phyloP scores from a whole-genome alignment of 1,140 invertebrate genomes.

The Cotesia glomerata region DNA sequence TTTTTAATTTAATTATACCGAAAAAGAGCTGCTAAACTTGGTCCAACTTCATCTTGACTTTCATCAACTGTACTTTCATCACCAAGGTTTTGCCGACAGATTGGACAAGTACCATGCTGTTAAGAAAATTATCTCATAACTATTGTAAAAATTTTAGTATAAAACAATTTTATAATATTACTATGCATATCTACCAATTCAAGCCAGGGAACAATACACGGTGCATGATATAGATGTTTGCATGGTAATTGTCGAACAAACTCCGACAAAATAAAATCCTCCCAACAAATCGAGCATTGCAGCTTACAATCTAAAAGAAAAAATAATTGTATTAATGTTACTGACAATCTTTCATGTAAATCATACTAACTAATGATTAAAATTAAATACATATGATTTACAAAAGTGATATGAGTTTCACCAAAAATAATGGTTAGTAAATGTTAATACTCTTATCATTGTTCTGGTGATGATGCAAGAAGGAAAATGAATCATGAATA shows the following conservation, averaged over 20 bases:
- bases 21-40: slow-evolving; percentile 62
- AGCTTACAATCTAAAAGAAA: slow-evolving; percentile 71
- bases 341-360: background rate
- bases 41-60: slow-evolving; percentile 57
- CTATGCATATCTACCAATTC: slow-evolving; percentile 72
- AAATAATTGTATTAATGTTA: background rate
- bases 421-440: too few relatives aligned
- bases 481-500: too few relatives aligned
- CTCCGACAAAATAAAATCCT: slow-evolving; percentile 85
- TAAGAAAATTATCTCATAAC: slow-evolving; percentile 42
- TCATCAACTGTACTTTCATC: slow-evolving; percentile 62
- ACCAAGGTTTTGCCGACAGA: slow-evolving; percentile 83
- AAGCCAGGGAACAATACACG: slow-evolving; percentile 94
- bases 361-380: too few relatives aligned
- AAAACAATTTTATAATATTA: slow-evolving; percentile 6
- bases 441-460: too few relatives aligned
- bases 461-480: too few relatives aligned
- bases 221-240: slow-evolving; percentile 89
- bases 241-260: slow-evolving; percentile 87
- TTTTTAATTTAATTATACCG: slow-evolving; percentile 47
- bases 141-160: slow-evolving; percentile 15
- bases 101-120: slow-evolving; percentile 92
- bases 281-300: slow-evolving; percentile 98
- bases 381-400: too few relatives aligned
- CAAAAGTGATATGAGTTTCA: too few relatives aligned